phyloP scores from a whole-genome alignment of 2,113 vertebrate genomes.

The Rhadina sibilatrix region DNA sequence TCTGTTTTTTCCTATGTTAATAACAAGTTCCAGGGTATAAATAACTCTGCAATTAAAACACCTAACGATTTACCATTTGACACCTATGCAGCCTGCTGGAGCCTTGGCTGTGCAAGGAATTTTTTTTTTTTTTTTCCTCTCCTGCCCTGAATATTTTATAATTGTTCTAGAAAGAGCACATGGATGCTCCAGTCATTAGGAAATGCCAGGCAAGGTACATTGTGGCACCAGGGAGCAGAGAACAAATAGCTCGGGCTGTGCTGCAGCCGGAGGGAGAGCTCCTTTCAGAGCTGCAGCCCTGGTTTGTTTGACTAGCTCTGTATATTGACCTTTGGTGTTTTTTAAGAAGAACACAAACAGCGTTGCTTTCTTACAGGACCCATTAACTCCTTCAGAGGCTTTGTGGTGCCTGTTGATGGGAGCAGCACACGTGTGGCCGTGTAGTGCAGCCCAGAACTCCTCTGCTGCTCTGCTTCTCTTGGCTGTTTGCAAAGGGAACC shows the following conservation, averaged over 20 bases:
- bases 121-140: background rate
- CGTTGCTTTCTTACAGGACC: background rate
- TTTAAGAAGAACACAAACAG: background rate
- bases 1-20: constrained; percentile 39
- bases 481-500: background rate
- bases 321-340: background rate
- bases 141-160: constrained; percentile 36
- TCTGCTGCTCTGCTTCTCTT: background rate
- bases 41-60: constrained; percentile 55
- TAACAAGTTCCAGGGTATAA: constrained; percentile 46
- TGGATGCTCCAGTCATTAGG: background rate
- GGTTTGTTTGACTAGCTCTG: background rate
- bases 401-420: background rate
- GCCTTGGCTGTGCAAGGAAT: background rate
- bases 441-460: background rate
- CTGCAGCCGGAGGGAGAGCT: background rate
- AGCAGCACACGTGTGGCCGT: fast-evolving
- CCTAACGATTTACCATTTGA: constrained; percentile 43
- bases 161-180: constrained; percentile 19
- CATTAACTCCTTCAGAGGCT: background rate
- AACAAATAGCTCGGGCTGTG: background rate
- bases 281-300: background rate
- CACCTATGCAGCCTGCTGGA: background rate
- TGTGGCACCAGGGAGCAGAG: background rate
- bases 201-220: background rate